Conservation (phyloP, 2,888 invertebrate genomes). For the Antitype chi region DNA sequence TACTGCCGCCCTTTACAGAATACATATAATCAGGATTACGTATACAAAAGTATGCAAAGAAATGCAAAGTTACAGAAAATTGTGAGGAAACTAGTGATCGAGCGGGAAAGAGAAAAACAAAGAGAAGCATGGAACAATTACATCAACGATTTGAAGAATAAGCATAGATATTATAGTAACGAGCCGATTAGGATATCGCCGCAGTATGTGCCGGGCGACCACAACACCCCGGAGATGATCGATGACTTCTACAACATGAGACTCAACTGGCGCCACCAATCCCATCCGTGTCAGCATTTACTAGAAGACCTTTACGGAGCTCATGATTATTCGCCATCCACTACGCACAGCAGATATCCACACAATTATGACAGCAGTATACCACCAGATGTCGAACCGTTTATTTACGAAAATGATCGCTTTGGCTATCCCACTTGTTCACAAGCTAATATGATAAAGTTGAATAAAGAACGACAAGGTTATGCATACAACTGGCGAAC, state of each 20-base stretch:
- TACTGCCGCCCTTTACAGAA: constrained; percentile 75
- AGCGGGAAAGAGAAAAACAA: constrained; percentile 77
- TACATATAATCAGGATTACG: constrained; percentile 72
- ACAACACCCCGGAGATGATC: constrained; percentile 58
- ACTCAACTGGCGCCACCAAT: constrained; percentile 63
- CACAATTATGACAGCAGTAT: constrained; percentile 23
- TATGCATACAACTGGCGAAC: constrained; percentile 37
- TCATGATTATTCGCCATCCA: constrained; percentile 37
- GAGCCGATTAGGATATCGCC: constrained; percentile 51
- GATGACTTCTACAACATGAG: constrained; percentile 69
- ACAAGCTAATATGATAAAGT: constrained; percentile 69
- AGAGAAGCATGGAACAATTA: constrained; percentile 80
- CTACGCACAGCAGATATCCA: constrained; percentile 3
- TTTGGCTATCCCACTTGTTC: constrained; percentile 77
- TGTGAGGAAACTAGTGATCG: constrained; percentile 73
- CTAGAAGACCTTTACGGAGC: constrained; percentile 69
- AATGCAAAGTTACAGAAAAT: constrained; percentile 76
- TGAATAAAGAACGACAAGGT: constrained; percentile 66
- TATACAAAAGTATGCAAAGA: constrained; percentile 75
- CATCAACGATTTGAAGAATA: constrained; percentile 80
- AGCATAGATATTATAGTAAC: constrained; percentile 68
- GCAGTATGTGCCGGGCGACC: constrained; percentile 58
- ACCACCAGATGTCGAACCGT: constrained; percentile 11
- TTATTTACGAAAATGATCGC: constrained; percentile 59
- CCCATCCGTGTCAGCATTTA: constrained; percentile 68